These are phyloP conservation scores for Cosmia trapezina DNA, from an alignment of 2,888 invertebrate species.

Conservation along the genomic window DNA sequence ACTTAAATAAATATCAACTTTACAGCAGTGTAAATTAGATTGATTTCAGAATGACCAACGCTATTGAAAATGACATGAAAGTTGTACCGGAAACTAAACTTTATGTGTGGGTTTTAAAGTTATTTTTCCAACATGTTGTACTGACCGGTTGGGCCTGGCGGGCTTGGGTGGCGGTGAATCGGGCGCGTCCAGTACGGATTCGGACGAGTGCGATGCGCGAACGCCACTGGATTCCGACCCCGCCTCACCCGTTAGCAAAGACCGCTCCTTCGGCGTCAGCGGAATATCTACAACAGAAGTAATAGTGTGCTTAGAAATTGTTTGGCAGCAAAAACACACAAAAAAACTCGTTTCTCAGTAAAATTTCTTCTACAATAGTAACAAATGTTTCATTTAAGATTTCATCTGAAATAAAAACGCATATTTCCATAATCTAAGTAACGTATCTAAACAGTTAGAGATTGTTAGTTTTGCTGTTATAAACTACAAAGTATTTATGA, in stretches of 20 bases:
- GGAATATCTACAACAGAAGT: slow-evolving; percentile 93
- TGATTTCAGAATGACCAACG: slow-evolving; percentile 21
- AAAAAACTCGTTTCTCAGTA: slow-evolving; percentile 4
- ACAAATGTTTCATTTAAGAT: slow-evolving; percentile 8
- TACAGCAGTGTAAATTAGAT: not conserved
- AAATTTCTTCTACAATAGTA: not conserved
- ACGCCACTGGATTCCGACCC: slow-evolving; percentile 91
- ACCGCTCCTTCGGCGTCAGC: slow-evolving; percentile 94
- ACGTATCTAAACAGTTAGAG: slow-evolving; percentile 17
- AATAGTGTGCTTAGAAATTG: not conserved
- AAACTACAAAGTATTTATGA: slow-evolving; percentile 37
- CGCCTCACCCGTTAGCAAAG: slow-evolving; percentile 92
- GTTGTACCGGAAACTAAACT: slow-evolving; percentile 8
- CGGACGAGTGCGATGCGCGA: slow-evolving; percentile 95
- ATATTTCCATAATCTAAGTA: slow-evolving; percentile 12
- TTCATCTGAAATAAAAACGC: slow-evolving; percentile 13
- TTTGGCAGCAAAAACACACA: not conserved
- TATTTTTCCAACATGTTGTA: slow-evolving; percentile 9
- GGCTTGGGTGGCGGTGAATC: slow-evolving; percentile 96
- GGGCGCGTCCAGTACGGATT: slow-evolving; percentile 92
- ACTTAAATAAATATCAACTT: slow-evolving; percentile 8
- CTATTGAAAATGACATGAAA: not conserved
- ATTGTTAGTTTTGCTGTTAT: slow-evolving; percentile 21
- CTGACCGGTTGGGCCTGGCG: slow-evolving; percentile 94
- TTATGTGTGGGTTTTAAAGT: not conserved